These are phyloP conservation scores for Petrocephalus microphthalmus DNA, from an alignment of 2,113 vertebrate species.

Conservation along the genomic window DNA sequence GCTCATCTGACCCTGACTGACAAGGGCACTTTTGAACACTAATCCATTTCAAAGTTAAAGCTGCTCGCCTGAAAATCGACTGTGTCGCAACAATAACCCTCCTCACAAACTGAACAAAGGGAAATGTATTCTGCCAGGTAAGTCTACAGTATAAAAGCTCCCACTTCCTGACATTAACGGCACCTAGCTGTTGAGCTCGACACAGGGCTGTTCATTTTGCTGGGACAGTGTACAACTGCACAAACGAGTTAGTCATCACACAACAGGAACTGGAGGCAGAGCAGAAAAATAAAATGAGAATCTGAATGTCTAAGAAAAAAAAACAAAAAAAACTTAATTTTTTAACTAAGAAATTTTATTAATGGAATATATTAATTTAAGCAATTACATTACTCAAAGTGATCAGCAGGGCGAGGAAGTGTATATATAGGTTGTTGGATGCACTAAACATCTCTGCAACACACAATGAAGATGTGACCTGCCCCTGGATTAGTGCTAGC, in stretches of 20 bases:
- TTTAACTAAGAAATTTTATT: not conserved
- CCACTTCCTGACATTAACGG: not conserved
- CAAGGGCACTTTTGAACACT: not conserved
- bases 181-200: not conserved
- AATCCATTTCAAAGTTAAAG: not conserved
- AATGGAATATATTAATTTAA: not conserved
- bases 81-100: not conserved
- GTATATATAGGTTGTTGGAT: not conserved
- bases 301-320: not conserved
- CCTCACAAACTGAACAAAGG: not conserved
- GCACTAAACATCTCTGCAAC: not conserved
- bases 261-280: not conserved
- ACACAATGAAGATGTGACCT: not conserved
- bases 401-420: not conserved
- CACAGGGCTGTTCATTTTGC: not conserved
- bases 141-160: not conserved
- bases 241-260: not conserved
- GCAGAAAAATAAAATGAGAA: not conserved
- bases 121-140: not conserved
- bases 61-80: not conserved
- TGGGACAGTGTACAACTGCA: not conserved
- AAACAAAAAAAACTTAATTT: not conserved
- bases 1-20: not conserved
- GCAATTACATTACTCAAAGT: not conserved
- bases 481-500: not conserved